Evolutionary conservation across 2,113 vertebrate species (phyloP).

Genomic region (Hippocampus abdominalis): DNA sequence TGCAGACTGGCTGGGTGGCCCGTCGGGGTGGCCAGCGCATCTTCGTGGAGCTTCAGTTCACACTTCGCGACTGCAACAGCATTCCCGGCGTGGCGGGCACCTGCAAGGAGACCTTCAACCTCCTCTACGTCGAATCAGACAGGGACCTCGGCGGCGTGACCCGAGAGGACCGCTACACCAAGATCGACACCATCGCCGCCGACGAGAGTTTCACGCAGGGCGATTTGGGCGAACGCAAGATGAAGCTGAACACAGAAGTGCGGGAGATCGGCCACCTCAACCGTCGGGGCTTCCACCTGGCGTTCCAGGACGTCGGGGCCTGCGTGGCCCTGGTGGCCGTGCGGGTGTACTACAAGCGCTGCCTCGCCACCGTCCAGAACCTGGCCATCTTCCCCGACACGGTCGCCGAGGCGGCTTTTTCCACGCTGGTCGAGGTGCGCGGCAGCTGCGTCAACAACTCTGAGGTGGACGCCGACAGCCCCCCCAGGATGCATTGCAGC

Average conservation of each 20-base stretch:
- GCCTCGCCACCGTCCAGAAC: slow-evolving; percentile 83
- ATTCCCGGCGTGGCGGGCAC: slow-evolving; percentile 88
- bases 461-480: slow-evolving; percentile 82
- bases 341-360: slow-evolving; percentile 93
- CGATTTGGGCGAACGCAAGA: slow-evolving; percentile 92
- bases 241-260: slow-evolving; percentile 97
- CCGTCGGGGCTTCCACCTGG: slow-evolving; percentile 90
- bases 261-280: slow-evolving; percentile 91
- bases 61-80: slow-evolving; percentile 93
- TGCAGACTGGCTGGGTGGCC: slow-evolving; percentile 92
- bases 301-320: slow-evolving; percentile 94
- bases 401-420: slow-evolving; percentile 85
- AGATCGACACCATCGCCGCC: slow-evolving; percentile 93
- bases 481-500: slow-evolving; percentile 95
- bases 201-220: slow-evolving; percentile 98
- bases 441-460: slow-evolving; percentile 89
- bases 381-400: slow-evolving; percentile 90
- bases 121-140: slow-evolving; percentile 87
- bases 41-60: slow-evolving; percentile 96
- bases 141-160: slow-evolving; percentile 74
- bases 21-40: slow-evolving; percentile 86
- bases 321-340: slow-evolving; percentile 93
- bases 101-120: slow-evolving; percentile 98
- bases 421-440: slow-evolving; percentile 89
- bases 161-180: slow-evolving; percentile 79